A percentile compares a stretch with the other conserved stretches of the same genome.
phyloP scores from a whole-genome alignment of 2,888 invertebrate genomes.

The Eilema griseolum region DNA sequence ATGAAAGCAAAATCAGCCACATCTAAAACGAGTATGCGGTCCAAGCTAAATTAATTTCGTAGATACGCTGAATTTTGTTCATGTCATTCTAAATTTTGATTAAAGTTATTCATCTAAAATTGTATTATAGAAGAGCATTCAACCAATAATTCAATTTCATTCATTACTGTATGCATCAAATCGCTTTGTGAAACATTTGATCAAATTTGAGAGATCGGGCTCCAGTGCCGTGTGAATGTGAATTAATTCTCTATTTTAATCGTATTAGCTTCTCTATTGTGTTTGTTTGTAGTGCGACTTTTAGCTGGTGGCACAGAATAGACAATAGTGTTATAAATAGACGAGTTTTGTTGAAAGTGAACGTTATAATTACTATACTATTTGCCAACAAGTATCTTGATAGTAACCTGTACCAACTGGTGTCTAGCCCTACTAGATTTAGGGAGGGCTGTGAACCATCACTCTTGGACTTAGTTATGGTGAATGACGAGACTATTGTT shows the following conservation, averaged over 20 bases:
- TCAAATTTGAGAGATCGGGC: slow-evolving; percentile 3
- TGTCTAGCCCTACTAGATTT: too few species aligned
- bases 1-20: background rate
- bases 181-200: slow-evolving; percentile 2
- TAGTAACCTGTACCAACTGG: too few species aligned
- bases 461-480: too few species aligned
- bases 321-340: background rate
- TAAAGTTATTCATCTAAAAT: background rate
- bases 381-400: too few species aligned
- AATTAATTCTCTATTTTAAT: slow-evolving; percentile 5
- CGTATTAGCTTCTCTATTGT: background rate
- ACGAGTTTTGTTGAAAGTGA: too few species aligned
- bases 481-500: too few species aligned
- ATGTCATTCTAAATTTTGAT: too few species aligned
- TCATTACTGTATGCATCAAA: background rate
- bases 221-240: background rate
- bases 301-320: too few species aligned
- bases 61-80: background rate
- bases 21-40: background rate
- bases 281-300: background rate
- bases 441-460: too few species aligned
- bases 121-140: background rate
- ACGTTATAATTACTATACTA: too few species aligned
- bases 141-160: background rate
- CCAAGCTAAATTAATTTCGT: background rate